Conservation (phyloP, 2,113 vertebrate genomes). For the Nerophis ophidion region DNA sequence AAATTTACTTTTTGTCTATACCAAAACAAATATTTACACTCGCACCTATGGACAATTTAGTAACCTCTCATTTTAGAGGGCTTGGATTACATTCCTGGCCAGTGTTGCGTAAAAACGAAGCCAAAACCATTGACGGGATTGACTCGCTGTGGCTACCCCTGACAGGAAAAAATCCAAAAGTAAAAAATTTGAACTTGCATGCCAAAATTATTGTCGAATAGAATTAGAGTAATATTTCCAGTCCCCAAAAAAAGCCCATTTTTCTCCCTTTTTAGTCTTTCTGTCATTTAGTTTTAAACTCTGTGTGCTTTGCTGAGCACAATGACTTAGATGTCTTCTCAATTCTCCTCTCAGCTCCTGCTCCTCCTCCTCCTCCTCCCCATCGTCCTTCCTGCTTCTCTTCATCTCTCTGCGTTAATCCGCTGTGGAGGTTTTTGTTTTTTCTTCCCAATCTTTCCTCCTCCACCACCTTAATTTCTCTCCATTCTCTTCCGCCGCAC, state of each 20-base stretch:
- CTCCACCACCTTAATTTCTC: slow-evolving; percentile 1
- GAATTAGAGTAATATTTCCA: background rate
- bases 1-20: too few species aligned
- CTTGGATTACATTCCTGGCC: too few species aligned
- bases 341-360: slow-evolving; percentile 5
- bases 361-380: too few species aligned
- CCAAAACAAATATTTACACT: too few species aligned
- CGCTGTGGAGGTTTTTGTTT: background rate
- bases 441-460: slow-evolving; percentile 3
- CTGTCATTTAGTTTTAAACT: slow-evolving; percentile 9
- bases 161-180: too few species aligned
- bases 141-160: too few species aligned
- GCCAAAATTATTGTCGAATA: too few species aligned
- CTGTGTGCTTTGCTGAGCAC: slow-evolving; percentile 17
- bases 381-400: background rate
- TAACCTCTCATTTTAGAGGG: too few species aligned
- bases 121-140: too few species aligned
- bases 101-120: too few species aligned
- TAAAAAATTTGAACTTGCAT: too few species aligned
- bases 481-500: background rate
- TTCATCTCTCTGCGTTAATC: slow-evolving; percentile 22
- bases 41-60: too few species aligned
- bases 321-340: slow-evolving; percentile 20
- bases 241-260: background rate
- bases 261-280: background rate